Base-by-base conservation (phyloP, 2,888 invertebrate species). In the Leucophenga maculata region DNA sequence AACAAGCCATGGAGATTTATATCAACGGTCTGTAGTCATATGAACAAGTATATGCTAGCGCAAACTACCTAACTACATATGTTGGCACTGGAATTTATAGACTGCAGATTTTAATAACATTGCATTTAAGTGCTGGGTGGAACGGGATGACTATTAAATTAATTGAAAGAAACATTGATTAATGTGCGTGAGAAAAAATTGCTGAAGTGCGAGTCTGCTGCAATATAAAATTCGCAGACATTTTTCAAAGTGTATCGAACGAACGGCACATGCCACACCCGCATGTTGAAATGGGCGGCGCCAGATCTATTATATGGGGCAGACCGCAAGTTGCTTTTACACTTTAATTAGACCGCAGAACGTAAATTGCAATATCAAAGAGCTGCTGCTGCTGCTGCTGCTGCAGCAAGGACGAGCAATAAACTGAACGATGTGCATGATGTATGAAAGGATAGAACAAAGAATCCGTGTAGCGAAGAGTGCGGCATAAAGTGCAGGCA, bases 101-200 rank as follows among this genome's bases (percentile, higher is more conserved):
- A 80, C 81, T 78, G 75, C 75, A 82, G 77, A 75, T 80, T 75
- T 75, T 78, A 74, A 75, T 73, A 74, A 74, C 74, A 84, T 72
- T 39, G 39, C 39, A 39, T 39, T 39, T 39, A 39, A 39, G 39
- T 39, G 39, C 39, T 6, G 9, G 11, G 11, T 9, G 39, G 22
- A 1, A 55, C 55, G 18, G 4, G 22, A 6, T 55, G 81, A 79
- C 83, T 84, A 84, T 79, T 80, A 80, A 80, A 80, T 80, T 80
- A 80, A 80, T 80, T 80, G 84, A 80, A 80, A 84, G 83, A 83
- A 83, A 84, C 84, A 84, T 80, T 84, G 84, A 80, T 84, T 80
- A 80, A 80, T 80, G 80, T 84, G 84, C 79, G 84, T 84, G 79
- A 74, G 75, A 72, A 75, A 73, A 78, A 78, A 69, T 39, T 8